Evolutionary conservation across 2,888 invertebrate species (phyloP).

Genomic region (Acanthopleura granulata): DNA sequence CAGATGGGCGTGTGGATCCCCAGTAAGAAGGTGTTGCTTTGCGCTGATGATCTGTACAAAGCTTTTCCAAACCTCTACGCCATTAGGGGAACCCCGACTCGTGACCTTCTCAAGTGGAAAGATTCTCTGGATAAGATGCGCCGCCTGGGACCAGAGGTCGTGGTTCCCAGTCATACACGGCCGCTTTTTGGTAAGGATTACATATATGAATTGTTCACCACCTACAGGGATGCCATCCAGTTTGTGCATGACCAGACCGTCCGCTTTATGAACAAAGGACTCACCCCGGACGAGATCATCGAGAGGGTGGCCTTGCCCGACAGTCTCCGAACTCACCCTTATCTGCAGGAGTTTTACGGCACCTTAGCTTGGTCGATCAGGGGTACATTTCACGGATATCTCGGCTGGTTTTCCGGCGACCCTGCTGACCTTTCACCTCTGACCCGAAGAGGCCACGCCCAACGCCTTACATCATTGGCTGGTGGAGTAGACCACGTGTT

Average conservation of each 20-base stretch:
- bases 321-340: slow-evolving; percentile 43
- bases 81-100: slow-evolving; percentile 54
- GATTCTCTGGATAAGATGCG: slow-evolving; percentile 56
- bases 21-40: slow-evolving; percentile 46
- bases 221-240: slow-evolving; percentile 59
- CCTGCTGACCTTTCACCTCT: slow-evolving; percentile 48
- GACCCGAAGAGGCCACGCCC: slow-evolving; percentile 38
- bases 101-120: slow-evolving; percentile 52
- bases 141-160: slow-evolving; percentile 44
- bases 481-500: slow-evolving; percentile 38
- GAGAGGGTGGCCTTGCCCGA: slow-evolving; percentile 46
- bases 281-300: slow-evolving; percentile 59
- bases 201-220: slow-evolving; percentile 37
- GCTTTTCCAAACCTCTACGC: slow-evolving; percentile 64
- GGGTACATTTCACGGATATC: slow-evolving; percentile 29
- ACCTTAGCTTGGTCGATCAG: slow-evolving; percentile 41
- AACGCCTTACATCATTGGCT: slow-evolving; percentile 42
- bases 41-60: slow-evolving; percentile 58
- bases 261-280: slow-evolving; percentile 55
- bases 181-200: slow-evolving; percentile 45
- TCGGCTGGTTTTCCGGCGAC: slow-evolving; percentile 54
- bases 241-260: slow-evolving; percentile 62
- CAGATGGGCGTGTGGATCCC: slow-evolving; percentile 63
- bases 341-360: slow-evolving; percentile 58
- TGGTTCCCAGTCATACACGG: slow-evolving; percentile 59